Base-by-base conservation (phyloP, 1,140 invertebrate species). In the Drepana arcuata region DNA sequence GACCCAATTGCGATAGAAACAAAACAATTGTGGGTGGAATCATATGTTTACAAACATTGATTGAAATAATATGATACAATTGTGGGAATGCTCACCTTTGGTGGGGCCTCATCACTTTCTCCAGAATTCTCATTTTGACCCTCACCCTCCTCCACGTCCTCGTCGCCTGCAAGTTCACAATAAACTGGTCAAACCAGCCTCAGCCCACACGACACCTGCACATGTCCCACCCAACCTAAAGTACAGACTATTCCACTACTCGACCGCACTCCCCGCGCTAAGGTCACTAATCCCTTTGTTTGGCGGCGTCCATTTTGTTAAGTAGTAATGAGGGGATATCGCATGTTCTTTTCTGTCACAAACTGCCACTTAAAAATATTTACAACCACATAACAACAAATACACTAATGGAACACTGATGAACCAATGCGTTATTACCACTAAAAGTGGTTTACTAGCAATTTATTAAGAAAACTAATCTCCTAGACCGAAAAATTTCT, bases 221-320 rank as follows among this genome's bases (percentile, higher is more conserved):
- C 37, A 44, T 34, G 37, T 26, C 39, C 39, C 41, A 43, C 50
- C 51, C 54, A 51, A 45, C 43, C 38, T 41, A 41, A 26, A 37
- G 38, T 55, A 52, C 16, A 30, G 28, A 45, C 29, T 30, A 48
- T 68, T 68, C 51, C 50, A 25, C 36, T 45, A 52, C 44, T 62
- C 53, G 62, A 49, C 49, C 60, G 50, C 55, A 63, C 51, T 63
- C 52, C 60, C 62, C 46, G 51, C 46, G 49, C 45, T 70, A 73
- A 81, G 73, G 73, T 83, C 85, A 84, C 83, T 84, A 86, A 86
- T 87, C 82, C 85, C 85, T 87, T 87, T 88, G 87, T 88, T 88
- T 88, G 86, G 86, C 84, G 86, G 85, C 88, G 86, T 87, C 88
- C 88, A 88, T 88, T 88, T 89, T 89, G 87, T 88, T 86, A 86